phyloP scores from a whole-genome alignment of 2,888 invertebrate species.

The Entomobrya multifasciata region DNA sequence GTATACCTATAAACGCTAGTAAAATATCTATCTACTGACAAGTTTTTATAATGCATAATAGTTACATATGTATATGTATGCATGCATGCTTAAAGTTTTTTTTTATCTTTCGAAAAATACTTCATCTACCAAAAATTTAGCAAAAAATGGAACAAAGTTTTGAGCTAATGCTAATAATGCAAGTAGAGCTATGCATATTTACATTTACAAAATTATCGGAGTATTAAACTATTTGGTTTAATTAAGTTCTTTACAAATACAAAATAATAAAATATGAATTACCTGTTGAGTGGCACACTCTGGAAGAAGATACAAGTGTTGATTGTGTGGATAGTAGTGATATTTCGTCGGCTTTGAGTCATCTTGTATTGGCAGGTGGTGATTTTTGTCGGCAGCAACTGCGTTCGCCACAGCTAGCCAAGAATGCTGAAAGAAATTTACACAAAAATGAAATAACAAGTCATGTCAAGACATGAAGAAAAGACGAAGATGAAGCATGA shows the following conservation, averaged over 20 bases:
- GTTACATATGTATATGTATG: no score
- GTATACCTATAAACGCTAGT: no score
- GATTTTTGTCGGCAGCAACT: slow-evolving; percentile 76
- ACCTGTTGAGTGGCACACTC: slow-evolving; percentile 97
- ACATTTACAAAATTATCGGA: neutral
- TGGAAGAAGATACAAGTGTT: slow-evolving; percentile 94
- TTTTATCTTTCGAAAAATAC: no score
- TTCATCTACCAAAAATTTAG: no score
- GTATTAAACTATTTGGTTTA: neutral
- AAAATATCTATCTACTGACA: neutral
- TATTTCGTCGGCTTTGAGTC: slow-evolving; percentile 94
- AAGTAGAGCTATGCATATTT: neutral
- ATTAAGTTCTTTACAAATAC: neutral
- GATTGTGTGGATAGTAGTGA: slow-evolving; percentile 96
- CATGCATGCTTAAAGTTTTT: no score
- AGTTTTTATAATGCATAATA: neutral
- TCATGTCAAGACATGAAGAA: no score
- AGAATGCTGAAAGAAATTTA: slow-evolving; percentile 64
- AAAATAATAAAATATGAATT: neutral
- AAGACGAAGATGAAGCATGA: no score
- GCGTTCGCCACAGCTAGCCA: slow-evolving; percentile 79
- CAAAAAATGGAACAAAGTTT: no score
- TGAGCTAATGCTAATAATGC: slow-evolving; percentile 8
- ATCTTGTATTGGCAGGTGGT: slow-evolving; percentile 81
- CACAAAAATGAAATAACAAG: neutral